Evolutionary conservation across 2,113 vertebrate genomes (phyloP).

Genomic region (Caracal caracal): DNA sequence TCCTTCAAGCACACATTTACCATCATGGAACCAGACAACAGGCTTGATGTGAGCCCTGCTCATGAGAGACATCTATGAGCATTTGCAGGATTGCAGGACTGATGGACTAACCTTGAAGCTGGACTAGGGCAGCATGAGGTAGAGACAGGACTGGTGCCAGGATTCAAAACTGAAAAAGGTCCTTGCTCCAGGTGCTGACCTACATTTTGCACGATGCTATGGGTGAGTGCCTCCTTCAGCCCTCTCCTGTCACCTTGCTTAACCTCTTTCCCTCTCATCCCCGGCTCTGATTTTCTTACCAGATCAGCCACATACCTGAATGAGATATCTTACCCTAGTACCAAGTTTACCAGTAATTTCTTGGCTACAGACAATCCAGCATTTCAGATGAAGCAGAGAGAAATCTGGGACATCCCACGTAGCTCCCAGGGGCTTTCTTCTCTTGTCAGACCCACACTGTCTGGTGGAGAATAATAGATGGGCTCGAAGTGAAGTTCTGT

Average conservation of each 20-base stretch:
- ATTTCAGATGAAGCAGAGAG: neutral
- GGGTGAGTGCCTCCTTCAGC: neutral
- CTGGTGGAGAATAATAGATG: neutral
- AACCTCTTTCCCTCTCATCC: neutral
- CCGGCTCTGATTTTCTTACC: neutral
- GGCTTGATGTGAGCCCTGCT: neutral
- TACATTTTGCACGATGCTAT: accelerated
- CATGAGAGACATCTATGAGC: accelerated
- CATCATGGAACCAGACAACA: accelerated
- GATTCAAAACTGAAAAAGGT: neutral
- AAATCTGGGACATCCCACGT: neutral
- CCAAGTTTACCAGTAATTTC: neutral
- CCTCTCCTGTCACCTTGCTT: neutral
- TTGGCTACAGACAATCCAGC: neutral
- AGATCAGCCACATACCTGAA: neutral
- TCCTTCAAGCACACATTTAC: neutral
- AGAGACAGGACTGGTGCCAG: too few species aligned
- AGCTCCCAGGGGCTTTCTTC: neutral
- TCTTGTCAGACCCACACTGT: neutral
- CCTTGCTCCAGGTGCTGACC: accelerated
- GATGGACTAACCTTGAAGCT: neutral
- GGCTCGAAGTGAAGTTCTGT: neutral
- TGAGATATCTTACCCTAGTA: neutral
- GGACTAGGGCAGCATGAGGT: accelerated
- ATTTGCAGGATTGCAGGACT: neutral